phyloP scores from a whole-genome alignment of 2,888 invertebrate genomes.

The Endomychus coccineus region DNA sequence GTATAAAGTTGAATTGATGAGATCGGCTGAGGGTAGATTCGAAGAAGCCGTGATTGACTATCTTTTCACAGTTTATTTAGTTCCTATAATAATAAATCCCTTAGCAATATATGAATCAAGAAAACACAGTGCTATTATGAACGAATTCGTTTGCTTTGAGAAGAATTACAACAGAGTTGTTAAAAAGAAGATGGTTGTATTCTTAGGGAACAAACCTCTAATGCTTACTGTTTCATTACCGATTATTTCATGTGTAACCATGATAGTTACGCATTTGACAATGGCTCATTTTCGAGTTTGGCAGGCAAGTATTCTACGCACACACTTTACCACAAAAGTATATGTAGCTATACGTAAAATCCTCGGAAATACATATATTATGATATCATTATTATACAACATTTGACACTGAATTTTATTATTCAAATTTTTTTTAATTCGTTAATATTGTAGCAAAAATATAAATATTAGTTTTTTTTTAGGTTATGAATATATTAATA shows the following conservation, averaged over 20 bases:
- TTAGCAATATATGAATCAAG: conserved; percentile 60
- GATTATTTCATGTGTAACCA: conserved; percentile 54
- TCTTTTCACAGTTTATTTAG: conserved; percentile 63
- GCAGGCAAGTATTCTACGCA: conserved; percentile 46
- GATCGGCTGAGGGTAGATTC: conserved; percentile 58
- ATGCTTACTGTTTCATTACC: conserved; percentile 54
- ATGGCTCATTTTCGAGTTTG: conserved; percentile 60
- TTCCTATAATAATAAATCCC: conserved; percentile 57
- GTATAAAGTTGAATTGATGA: conserved; percentile 54
- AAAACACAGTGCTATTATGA: conserved; percentile 55
- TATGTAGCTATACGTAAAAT: no score
- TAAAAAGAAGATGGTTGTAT: conserved; percentile 50
- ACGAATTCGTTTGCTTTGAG: conserved; percentile 64
- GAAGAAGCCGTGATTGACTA: conserved; percentile 71
- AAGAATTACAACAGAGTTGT: conserved; percentile 55
- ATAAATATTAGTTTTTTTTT: no score
- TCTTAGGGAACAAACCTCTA: conserved; percentile 53
- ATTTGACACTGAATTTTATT: no score
- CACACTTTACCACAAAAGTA: no score
- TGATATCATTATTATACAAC: no score
- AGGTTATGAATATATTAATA: no score
- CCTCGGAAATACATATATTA: no score
- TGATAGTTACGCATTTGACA: conserved; percentile 60
- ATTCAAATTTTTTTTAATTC: no score
- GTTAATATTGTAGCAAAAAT: no score